Percentiles rank a stretch among this genome's conserved stretches.
These are phyloP conservation scores for Melipona beecheii DNA, from an alignment of 2,888 invertebrate species.

Conservation along the genomic window DNA sequence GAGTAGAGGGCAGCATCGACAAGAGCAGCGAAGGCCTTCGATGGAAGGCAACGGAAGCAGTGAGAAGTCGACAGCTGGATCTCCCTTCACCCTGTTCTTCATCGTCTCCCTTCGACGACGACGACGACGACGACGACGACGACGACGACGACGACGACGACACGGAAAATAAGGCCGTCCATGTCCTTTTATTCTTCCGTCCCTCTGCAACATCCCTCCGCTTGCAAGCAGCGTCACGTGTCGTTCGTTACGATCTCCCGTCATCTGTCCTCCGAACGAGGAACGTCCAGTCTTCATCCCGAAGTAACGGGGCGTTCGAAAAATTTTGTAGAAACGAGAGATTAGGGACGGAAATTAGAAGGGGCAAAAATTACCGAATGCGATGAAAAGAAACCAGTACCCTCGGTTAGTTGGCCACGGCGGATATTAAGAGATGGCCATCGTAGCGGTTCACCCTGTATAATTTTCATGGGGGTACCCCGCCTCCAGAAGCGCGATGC, in stretches of 20 bases:
- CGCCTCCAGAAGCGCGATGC: constrained; percentile 26
- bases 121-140: constrained; percentile 28
- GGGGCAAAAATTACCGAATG: constrained; percentile 2
- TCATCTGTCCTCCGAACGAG: neutral
- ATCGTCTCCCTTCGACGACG: constrained; percentile 10
- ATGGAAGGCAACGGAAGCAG: constrained; percentile 29
- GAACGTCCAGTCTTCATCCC: neutral
- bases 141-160: constrained; percentile 27
- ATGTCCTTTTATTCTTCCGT: constrained; percentile 44
- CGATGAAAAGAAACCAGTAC: constrained; percentile 1
- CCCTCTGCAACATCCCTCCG: constrained; percentile 41
- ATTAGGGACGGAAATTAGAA: neutral
- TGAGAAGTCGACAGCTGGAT: constrained; percentile 68
- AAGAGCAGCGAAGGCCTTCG: constrained; percentile 54
- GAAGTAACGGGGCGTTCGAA: neutral
- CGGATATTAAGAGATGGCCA: constrained; percentile 49
- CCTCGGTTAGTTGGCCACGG: neutral
- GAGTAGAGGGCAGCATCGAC: constrained; percentile 75
- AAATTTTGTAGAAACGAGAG: neutral
- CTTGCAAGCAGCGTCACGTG: constrained; percentile 17
- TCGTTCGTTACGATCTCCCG: constrained; percentile 33
- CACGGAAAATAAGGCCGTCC: constrained; percentile 50
- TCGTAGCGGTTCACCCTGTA: constrained; percentile 35
- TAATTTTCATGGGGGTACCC: constrained; percentile 52
- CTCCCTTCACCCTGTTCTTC: constrained; percentile 35